Percentiles rank a stretch among this genome's conserved stretches.
These are phyloP conservation scores for Chromis chromis DNA, from an alignment of 2,797 vertebrate genomes.

Conservation along the genomic window DNA sequence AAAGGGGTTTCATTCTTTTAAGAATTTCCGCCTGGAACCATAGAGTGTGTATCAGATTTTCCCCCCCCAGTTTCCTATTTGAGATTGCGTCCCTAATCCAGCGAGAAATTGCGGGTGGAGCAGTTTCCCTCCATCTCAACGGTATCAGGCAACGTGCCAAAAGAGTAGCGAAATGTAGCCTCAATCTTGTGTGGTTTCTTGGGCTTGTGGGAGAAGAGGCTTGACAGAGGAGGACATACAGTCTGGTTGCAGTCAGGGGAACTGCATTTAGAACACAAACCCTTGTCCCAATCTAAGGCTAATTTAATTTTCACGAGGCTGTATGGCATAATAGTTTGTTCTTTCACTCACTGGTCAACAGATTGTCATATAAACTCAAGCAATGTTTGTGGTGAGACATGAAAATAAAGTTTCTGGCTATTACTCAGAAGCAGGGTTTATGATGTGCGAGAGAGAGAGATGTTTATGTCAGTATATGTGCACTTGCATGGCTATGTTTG, in stretches of 20 bases:
- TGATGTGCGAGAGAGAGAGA: neutral
- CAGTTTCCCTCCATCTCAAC: neutral
- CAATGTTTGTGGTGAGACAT: slow-evolving; percentile 13
- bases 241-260: neutral
- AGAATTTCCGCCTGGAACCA: neutral
- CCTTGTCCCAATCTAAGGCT: neutral
- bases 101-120: slow-evolving; percentile 1
- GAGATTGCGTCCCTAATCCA: neutral
- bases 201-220: neutral
- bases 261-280: neutral
- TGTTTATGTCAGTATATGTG: neutral
- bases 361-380: neutral
- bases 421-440: slow-evolving; percentile 13
- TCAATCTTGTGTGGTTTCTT: neutral
- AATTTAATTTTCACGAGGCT: neutral
- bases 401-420: slow-evolving; percentile 17
- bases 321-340: neutral
- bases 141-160: slow-evolving; percentile 1
- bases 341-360: neutral
- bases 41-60: neutral
- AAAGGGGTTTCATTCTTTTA: neutral
- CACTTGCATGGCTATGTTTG: slow-evolving; percentile 5
- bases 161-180: neutral
- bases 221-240: neutral
- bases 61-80: neutral